A percentile compares a stretch with the other conserved stretches of the same genome.
Conservation (phyloP, 2,797 vertebrate species). For the Bovichtus variegatus region DNA sequence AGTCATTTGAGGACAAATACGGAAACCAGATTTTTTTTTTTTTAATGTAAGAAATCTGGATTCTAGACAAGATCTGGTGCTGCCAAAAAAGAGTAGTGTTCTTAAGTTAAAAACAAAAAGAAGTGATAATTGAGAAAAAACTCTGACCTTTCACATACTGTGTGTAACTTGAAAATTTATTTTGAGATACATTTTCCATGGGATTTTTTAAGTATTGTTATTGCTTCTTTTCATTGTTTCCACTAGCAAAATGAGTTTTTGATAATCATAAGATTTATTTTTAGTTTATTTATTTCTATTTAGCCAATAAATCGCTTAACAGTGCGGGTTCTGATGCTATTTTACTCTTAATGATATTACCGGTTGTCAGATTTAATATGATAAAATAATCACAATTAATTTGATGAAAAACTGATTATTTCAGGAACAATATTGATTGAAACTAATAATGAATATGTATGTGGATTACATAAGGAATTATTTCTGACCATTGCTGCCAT, state of each 20-base stretch:
- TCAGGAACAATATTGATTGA: background rate
- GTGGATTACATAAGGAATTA: background rate
- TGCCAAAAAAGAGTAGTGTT: background rate
- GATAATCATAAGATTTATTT: background rate
- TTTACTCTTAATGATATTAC: background rate
- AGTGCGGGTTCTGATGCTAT: background rate
- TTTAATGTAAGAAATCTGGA: constrained; percentile 1
- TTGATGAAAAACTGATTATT: background rate
- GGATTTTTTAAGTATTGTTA: background rate
- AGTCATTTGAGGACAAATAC: constrained; percentile 55
- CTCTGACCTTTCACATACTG: background rate
- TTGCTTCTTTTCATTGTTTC: background rate
- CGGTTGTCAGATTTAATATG: background rate
- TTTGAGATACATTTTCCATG: background rate
- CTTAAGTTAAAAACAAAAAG: too few relatives aligned
- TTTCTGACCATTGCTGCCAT: background rate
- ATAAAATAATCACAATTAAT: background rate
- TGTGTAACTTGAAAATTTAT: background rate
- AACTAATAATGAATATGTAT: background rate
- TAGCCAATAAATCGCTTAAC: background rate
- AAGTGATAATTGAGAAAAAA: background rate
- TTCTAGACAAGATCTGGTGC: background rate
- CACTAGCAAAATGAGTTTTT: background rate
- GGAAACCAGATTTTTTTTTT: constrained; percentile 7
- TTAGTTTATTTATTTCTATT: background rate